These are phyloP conservation scores for Ophonus ardosiacus DNA, from an alignment of 2,888 invertebrate genomes.

Conservation along the genomic window DNA sequence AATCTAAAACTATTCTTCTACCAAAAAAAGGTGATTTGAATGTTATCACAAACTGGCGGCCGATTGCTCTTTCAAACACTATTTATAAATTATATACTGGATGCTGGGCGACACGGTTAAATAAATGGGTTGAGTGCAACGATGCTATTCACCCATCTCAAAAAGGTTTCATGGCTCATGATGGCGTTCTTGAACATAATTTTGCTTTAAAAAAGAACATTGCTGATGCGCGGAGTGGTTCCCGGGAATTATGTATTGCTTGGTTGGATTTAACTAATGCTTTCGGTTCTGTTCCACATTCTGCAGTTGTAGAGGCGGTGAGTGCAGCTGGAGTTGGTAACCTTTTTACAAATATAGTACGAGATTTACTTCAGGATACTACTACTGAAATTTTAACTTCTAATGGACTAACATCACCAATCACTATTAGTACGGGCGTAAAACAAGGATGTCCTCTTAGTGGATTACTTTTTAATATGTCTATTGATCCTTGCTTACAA, in stretches of 20 bases:
- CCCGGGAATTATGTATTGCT: slow-evolving; percentile 67
- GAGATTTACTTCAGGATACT: not conserved
- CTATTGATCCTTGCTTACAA: not conserved
- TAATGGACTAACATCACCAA: not conserved
- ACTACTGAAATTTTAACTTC: slow-evolving; percentile 1
- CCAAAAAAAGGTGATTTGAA: too few relatives aligned
- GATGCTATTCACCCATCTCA: too few relatives aligned
- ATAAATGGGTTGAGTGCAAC: too few relatives aligned
- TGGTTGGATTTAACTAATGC: slow-evolving; percentile 73
- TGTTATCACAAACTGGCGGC: too few relatives aligned
- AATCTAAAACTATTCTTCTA: too few relatives aligned
- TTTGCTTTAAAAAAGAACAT: slow-evolving; percentile 66
- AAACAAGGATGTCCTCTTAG: slow-evolving; percentile 37
- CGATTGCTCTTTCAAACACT: too few relatives aligned
- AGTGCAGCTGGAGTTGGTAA: not conserved
- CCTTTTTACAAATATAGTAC: not conserved
- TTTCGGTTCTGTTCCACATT: slow-evolving; percentile 72
- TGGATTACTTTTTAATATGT: slow-evolving; percentile 24
- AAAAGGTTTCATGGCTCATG: too few relatives aligned
- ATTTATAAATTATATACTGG: too few relatives aligned
- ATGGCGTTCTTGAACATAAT: too few relatives aligned
- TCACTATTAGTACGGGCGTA: not conserved
- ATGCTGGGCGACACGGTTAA: too few relatives aligned
- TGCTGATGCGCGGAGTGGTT: slow-evolving; percentile 66
- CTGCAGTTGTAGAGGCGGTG: slow-evolving; percentile 68